Evolutionary conservation across 2,113 vertebrate genomes (phyloP).

Genomic region (Protobothrops mucrosquamatus): DNA sequence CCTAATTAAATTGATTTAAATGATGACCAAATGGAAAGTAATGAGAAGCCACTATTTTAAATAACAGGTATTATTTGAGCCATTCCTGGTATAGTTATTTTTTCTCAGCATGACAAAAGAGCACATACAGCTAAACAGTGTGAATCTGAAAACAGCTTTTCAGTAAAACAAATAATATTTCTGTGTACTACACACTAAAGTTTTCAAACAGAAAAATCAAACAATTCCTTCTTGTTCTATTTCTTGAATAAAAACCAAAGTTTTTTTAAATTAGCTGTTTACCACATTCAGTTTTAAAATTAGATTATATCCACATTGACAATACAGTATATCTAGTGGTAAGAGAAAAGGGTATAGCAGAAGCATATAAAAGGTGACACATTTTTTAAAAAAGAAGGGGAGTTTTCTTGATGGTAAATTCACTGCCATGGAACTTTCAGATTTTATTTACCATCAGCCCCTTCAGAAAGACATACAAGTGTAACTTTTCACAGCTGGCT

Average conservation of each 20-base stretch:
- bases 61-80: neutral
- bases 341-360: neutral
- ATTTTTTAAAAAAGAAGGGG: neutral
- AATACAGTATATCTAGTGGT: neutral
- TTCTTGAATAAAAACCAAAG: neutral
- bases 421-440: neutral
- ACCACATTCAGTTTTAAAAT: neutral
- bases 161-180: neutral
- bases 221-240: neutral
- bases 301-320: neutral
- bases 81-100: neutral
- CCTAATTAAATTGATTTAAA: constrained; percentile 13
- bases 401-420: neutral
- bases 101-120: neutral
- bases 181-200: neutral
- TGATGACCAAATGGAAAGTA: neutral
- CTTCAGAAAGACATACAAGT: neutral
- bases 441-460: neutral
- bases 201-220: neutral
- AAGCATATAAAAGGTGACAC: neutral
- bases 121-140: neutral
- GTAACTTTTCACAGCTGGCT: neutral
- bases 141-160: neutral
- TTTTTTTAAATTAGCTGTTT: neutral
- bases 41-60: neutral